Percentiles rank a stretch among this genome's conserved stretches.
Evolutionary conservation across 2,888 invertebrate genomes (phyloP).

Genomic region (Machimus rusticus): DNA sequence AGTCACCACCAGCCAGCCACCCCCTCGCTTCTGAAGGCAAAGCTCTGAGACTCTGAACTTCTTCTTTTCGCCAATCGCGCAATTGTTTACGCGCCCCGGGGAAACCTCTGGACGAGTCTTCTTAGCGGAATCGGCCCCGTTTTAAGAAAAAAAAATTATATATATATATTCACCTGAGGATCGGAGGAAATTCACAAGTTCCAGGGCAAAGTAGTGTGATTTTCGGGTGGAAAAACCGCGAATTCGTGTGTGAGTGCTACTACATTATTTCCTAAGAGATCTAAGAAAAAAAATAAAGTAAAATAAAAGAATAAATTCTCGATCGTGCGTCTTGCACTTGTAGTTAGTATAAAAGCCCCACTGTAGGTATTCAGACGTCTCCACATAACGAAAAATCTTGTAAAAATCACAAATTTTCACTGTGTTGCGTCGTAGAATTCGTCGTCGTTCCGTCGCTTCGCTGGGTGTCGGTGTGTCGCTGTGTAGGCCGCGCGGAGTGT

Average conservation of each 20-base stretch:
- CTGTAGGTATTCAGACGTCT: background rate
- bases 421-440: background rate
- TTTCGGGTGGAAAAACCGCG: constrained; percentile 17
- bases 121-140: background rate
- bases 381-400: background rate
- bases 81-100: constrained; percentile 7
- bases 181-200: constrained; percentile 1
- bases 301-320: background rate
- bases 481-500: background rate
- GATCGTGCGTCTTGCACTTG: background rate
- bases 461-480: background rate
- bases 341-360: constrained; percentile 8
- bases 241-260: constrained; percentile 19
- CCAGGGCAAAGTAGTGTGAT: background rate
- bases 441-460: background rate
- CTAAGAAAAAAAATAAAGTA: background rate
- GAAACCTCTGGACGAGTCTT: background rate
- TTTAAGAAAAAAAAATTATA: background rate
- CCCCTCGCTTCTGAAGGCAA: background rate
- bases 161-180: background rate
- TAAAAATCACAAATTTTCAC: constrained; percentile 1
- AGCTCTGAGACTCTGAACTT: background rate
- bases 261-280: background rate
- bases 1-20: constrained; percentile 3
- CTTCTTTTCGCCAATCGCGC: constrained; percentile 14